phyloP scores from a whole-genome alignment of 2,888 invertebrate species.

The Merodon equestris region DNA sequence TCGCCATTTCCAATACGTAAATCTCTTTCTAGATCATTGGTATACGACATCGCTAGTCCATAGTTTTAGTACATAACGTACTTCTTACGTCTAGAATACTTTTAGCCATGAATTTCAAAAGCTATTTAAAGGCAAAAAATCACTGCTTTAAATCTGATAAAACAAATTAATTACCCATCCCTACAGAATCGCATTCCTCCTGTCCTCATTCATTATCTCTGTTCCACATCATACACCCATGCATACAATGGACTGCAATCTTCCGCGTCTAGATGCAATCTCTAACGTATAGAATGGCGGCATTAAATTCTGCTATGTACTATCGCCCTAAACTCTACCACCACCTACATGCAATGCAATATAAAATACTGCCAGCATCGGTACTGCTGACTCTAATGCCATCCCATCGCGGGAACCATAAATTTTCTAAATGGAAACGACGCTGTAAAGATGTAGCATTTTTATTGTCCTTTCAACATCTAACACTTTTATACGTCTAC shows the following conservation, averaged over 20 bases:
- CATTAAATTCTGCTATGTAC: constrained; percentile 28
- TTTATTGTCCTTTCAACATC: constrained; percentile 26
- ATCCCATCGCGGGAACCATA: constrained; percentile 46
- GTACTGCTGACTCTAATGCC: too few relatives aligned
- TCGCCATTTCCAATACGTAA: too few relatives aligned
- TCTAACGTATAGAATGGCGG: constrained; percentile 19
- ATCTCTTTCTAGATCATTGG: too few relatives aligned
- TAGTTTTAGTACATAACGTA: too few relatives aligned
- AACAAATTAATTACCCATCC: constrained; percentile 46
- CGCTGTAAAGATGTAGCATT: constrained; percentile 20
- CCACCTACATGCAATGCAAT: constrained; percentile 4
- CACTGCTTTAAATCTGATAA: constrained; percentile 38
- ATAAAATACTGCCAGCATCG: too few relatives aligned
- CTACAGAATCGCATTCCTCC: constrained; percentile 2
- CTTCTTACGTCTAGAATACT: too few relatives aligned
- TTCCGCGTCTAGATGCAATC: too few relatives aligned
- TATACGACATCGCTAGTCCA: too few relatives aligned
- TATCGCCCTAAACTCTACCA: not conserved
- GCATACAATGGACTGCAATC: constrained; percentile 6
- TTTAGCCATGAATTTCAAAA: constrained; percentile 5
- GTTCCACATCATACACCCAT: constrained; percentile 3
- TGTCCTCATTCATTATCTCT: constrained; percentile 19
- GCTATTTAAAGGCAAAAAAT: constrained; percentile 23
- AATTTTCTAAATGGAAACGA: constrained; percentile 41
- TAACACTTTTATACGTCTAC: constrained; percentile 27